Base-by-base conservation (phyloP, 2,113 vertebrate genomes). In the Psittacula cyanocephala region DNA sequence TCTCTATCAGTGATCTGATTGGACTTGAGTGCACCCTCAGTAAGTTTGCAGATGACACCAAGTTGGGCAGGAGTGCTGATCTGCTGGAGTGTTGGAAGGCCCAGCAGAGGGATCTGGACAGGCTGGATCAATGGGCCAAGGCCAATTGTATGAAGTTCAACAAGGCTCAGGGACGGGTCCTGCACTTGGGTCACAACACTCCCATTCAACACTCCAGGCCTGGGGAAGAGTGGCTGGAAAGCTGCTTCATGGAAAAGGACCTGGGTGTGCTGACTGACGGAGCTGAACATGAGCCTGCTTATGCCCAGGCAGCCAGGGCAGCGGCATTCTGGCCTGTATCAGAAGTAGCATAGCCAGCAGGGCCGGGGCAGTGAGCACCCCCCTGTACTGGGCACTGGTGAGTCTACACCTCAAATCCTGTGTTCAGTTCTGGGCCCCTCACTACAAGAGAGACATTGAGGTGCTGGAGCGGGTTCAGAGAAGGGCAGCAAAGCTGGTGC, bases 331-430 rank as follows among this genome's bases (percentile, higher is more conserved):
- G 69, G 44, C 13, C 2, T 78, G 11, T 17, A 10, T 29, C 69
- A 50, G 7, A 2, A 81, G 55, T 4, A 11, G 27, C 3, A 8
- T 33, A 23, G 20, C 28, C 19, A 35, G 25, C 3, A 43, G 60
- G 13, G 43, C 1, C 6, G 50, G 28, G 33, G 35, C 5, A 49
- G 28, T 2, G 39, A 46, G 16, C 1, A 1, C 35, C 3, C 22
- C 17, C 3, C 23, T 49, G 11, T 18, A 14, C 22, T 35, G 1
- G 1, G 53, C 39, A 16, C 33, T 41, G 47, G 7, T 50, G 44
- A 69, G 23, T 11, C 47, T 2, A 1, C 10, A 44, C 31, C 35
- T 46, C 3, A 2, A 62, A 11, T 31, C 0, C 17, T 4, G 4
- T 20, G 17, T n/a, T 53, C 28, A 17, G 13, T 35, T 72, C 41